phyloP scores from a whole-genome alignment of 1,140 invertebrate genomes.

The Zaprionus capensis region DNA sequence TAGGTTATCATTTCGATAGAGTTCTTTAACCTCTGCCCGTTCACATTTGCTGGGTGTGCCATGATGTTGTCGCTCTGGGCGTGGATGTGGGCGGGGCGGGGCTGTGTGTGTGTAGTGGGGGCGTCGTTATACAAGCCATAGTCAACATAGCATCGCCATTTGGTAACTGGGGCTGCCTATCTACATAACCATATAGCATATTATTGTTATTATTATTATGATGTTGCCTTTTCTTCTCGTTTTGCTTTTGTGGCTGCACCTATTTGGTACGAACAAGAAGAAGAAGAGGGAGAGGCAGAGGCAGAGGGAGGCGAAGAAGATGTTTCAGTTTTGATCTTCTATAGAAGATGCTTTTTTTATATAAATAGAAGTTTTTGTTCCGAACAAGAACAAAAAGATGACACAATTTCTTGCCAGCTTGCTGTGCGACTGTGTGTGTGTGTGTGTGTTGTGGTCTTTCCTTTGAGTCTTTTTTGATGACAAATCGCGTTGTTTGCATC shows the following conservation, averaged over 20 bases:
- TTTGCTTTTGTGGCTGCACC: slow-evolving; percentile 40
- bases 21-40: slow-evolving; percentile 8
- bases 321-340: slow-evolving; percentile 65
- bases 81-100: slow-evolving; percentile 40
- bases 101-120: neutral
- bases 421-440: neutral
- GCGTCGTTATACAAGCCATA: slow-evolving; percentile 35
- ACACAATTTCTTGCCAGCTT: slow-evolving; percentile 55
- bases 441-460: slow-evolving; percentile 17
- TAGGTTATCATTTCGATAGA: slow-evolving; percentile 1
- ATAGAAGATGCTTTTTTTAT: slow-evolving; percentile 40
- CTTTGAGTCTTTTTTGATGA: slow-evolving; percentile 46
- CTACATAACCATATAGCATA: slow-evolving; percentile 4
- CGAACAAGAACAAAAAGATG: slow-evolving; percentile 43
- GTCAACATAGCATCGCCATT: slow-evolving; percentile 45
- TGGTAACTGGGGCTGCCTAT: slow-evolving; percentile 34
- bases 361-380: slow-evolving; percentile 44
- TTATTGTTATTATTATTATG: neutral
- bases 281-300: neutral
- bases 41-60: slow-evolving; percentile 43
- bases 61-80: slow-evolving; percentile 19
- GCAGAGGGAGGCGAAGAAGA: slow-evolving; percentile 27
- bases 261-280: no score
- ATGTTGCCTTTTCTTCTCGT: neutral
- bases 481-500: slow-evolving; percentile 69